These are phyloP conservation scores for Xestia c-nigrum DNA, from an alignment of 2,888 invertebrate species.

Conservation along the genomic window DNA sequence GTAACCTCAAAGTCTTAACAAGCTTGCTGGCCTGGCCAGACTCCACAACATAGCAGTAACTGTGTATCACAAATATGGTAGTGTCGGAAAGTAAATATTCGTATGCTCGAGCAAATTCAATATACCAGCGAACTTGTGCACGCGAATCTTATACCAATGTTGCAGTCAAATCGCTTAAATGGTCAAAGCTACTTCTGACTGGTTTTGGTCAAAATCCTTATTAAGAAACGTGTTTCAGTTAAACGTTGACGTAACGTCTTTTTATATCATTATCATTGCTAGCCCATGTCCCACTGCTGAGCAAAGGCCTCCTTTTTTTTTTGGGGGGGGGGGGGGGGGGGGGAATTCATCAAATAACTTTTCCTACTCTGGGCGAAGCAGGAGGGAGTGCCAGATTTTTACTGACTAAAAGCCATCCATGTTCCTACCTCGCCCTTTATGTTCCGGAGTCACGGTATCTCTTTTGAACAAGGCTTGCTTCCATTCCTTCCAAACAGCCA, in stretches of 20 bases:
- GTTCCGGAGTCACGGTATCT: too few relatives aligned
- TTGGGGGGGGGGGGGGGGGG: too few relatives aligned
- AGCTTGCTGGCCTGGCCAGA: background rate
- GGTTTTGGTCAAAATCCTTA: background rate
- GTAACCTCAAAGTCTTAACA: background rate
- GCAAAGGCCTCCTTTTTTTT: background rate
- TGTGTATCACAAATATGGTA: slow-evolving; percentile 8
- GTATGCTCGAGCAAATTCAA: slow-evolving; percentile 33
- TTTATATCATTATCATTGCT: background rate
- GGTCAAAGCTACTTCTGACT: background rate
- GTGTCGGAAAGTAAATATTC: slow-evolving; percentile 25
- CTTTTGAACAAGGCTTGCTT: too few relatives aligned
- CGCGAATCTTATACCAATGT: background rate
- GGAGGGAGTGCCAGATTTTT: too few relatives aligned
- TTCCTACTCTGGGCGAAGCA: too few relatives aligned
- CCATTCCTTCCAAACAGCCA: too few relatives aligned
- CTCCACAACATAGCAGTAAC: background rate
- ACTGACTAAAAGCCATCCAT: too few relatives aligned
- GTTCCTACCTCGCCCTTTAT: too few relatives aligned
- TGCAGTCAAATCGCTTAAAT: background rate
- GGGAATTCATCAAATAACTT: too few relatives aligned
- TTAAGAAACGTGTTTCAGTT: background rate
- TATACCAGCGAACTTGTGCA: slow-evolving; percentile 36
- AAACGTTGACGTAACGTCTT: background rate
- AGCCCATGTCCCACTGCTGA: background rate